A percentile compares a stretch with the other conserved stretches of the same genome.
These are phyloP conservation scores for Ganaspis sp. DNA, from an alignment of 1,140 invertebrate genomes.

Conservation along the genomic window DNA sequence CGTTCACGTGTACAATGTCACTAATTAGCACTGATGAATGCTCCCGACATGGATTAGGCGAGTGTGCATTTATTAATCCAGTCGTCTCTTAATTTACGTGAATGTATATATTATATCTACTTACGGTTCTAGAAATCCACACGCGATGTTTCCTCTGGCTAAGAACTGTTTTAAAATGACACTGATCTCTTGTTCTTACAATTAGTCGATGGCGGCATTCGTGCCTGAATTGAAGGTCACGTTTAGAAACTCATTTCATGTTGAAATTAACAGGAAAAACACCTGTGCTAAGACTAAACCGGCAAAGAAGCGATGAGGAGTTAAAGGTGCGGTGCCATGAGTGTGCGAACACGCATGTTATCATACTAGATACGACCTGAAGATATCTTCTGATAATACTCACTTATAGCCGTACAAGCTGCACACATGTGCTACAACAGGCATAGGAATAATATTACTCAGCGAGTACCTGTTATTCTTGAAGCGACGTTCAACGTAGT, in stretches of 20 bases:
- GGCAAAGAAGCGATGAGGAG: constrained; percentile 31
- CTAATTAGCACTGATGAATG: constrained; percentile 16
- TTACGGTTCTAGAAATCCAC: neutral
- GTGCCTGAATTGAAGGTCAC: neutral
- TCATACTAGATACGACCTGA: constrained; percentile 67
- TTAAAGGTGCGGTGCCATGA: constrained; percentile 59
- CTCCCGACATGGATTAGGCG: neutral
- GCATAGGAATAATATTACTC: constrained; percentile 35
- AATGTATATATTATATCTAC: neutral
- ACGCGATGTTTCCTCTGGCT: neutral
- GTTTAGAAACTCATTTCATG: constrained; percentile 5
- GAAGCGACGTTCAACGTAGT: constrained; percentile 4
- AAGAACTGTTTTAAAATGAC: constrained; percentile 5
- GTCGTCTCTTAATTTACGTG: neutral
- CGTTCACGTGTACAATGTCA: neutral
- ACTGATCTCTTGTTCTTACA: neutral
- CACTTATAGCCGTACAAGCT: constrained; percentile 30
- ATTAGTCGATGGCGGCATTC: neutral
- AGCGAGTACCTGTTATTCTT: constrained; percentile 21
- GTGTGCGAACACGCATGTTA: constrained; percentile 63
- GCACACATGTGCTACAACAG: neutral
- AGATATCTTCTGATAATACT: constrained; percentile 71
- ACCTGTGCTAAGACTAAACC: constrained; percentile 35
- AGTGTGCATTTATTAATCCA: neutral
- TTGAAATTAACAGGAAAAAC: neutral